Evolutionary conservation across 1,140 invertebrate genomes (phyloP), one percentile per base, ranked within the genome.

Genomic region (Elysia chlorotica): DNA sequence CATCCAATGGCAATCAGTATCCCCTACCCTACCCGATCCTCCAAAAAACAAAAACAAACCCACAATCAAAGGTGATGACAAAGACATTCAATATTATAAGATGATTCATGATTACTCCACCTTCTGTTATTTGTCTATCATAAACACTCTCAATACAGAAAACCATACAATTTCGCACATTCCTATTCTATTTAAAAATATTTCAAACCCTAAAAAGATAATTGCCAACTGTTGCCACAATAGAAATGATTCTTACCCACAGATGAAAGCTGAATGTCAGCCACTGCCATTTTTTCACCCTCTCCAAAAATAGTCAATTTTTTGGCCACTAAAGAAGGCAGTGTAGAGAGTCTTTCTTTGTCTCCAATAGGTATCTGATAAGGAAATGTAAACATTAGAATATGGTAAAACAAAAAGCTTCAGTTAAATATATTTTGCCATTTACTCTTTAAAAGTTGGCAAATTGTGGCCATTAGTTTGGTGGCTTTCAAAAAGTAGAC

Each of bases 191-290:
- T 6, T 17, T 59, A 59, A 59, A n/a, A 59, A 59, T 41, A 74
- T 35, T 38, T 23, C 28, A 23, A 59, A 59, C 25, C 17, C 25
- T 14, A 59, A 5, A 61, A 21, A 2, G 10, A 63, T n/a, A n/a
- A n/a, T n/a, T n/a, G n/a, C n/a, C n/a, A n/a, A n/a, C n/a, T n/a
- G n/a, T n/a, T n/a, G n/a, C n/a, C 1, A 63, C 61, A 35, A 31
- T 14, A 37, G 37, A 14, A 75, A 66, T 23, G 30, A 25, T 14
- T 30, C 61, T 72, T 68, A 82, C 81, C 81, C 65, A 81, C 21
- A 61, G 81, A 82, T 0, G 81, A 82, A 4, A 82, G 62, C 65
- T 79, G 78, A 53, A 82, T 76, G 56, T 82, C 81, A 28, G 76
- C 78, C 17, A 73, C 67, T 41, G 77, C 75, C 23, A 59, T 41